phyloP scores from a whole-genome alignment of 37 sponge, comb jelly and placozoan species.

The Spongia lamella region DNA sequence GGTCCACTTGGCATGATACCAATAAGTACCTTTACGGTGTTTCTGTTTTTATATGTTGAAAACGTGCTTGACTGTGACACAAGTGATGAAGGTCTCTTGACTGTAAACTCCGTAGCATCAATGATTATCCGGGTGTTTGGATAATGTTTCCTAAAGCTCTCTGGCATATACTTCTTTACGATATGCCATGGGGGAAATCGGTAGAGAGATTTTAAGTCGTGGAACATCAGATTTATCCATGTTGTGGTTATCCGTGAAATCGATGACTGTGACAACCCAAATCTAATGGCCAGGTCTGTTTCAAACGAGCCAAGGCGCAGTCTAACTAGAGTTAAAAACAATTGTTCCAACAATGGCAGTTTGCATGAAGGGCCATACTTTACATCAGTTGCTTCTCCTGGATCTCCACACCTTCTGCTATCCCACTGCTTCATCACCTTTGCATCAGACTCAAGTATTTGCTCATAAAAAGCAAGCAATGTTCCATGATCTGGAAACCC shows the following conservation, averaged over 20 bases:
- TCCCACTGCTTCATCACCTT: slow-evolving; percentile 3
- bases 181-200: not conserved
- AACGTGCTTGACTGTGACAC: slow-evolving; percentile 23
- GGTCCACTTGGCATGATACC: slow-evolving; percentile 26
- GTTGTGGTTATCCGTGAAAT: slow-evolving; percentile 14
- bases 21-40: slow-evolving; percentile 36
- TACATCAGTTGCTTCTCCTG: too few relatives aligned
- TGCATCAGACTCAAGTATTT: slow-evolving; percentile 6
- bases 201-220: not conserved
- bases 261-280: not conserved
- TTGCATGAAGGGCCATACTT: slow-evolving; percentile 10
- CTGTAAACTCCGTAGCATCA: slow-evolving; percentile 34
- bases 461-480: slow-evolving; percentile 1
- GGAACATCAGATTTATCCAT: slow-evolving; percentile 44
- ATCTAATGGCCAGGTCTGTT: slow-evolving; percentile 14
- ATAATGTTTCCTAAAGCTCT: slow-evolving; percentile 1
- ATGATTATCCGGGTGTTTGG: slow-evolving; percentile 24
- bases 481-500: not conserved
- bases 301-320: slow-evolving; percentile 9
- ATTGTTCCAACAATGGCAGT: slow-evolving; percentile 9
- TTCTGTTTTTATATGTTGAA: slow-evolving; percentile 42
- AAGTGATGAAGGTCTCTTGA: slow-evolving; percentile 35
- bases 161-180: slow-evolving; percentile 5
- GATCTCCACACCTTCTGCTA: not conserved
- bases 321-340: slow-evolving; percentile 6